These are phyloP conservation scores for Spodoptera littoralis DNA, from an alignment of 2,888 invertebrate species.

Conservation along the genomic window DNA sequence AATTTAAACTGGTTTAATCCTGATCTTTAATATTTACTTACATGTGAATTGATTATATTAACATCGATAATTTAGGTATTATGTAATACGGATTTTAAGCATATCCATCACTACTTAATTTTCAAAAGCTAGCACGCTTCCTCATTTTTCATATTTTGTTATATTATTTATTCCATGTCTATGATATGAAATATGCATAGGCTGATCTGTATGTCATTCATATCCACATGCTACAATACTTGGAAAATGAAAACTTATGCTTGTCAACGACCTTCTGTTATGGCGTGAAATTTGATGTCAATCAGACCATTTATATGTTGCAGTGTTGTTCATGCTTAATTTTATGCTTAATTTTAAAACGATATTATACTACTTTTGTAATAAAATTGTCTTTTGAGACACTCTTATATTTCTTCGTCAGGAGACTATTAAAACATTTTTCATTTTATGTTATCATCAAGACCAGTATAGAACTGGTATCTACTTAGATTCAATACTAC, in stretches of 20 bases:
- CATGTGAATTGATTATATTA: too few species aligned
- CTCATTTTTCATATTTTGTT: constrained; percentile 40
- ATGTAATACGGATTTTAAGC: not conserved
- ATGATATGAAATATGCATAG: constrained; percentile 55
- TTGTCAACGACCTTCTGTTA: constrained; percentile 37
- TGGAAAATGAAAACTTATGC: constrained; percentile 46
- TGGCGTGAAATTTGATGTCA: constrained; percentile 51
- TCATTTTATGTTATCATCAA: not conserved
- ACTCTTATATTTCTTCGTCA: constrained; percentile 2
- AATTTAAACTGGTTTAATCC: not conserved
- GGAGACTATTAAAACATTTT: constrained; percentile 5
- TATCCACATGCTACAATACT: constrained; percentile 37
- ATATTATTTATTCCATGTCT: constrained; percentile 41
- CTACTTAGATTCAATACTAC: constrained; percentile 31
- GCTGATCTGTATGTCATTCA: constrained; percentile 51
- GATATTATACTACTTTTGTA: not conserved
- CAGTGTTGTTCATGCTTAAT: constrained; percentile 49
- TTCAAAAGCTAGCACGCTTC: constrained; percentile 10
- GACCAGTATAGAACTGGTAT: constrained; percentile 18
- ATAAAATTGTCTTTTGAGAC: not conserved
- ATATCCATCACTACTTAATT: constrained; percentile 6
- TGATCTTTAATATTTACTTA: too few species aligned
- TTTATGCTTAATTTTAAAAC: constrained; percentile 6
- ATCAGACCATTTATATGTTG: constrained; percentile 21
- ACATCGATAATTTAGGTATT: not conserved